A percentile compares a stretch with the other conserved stretches of the same genome.
Conservation (phyloP, 1,140 invertebrate genomes). For the Drosophila virilis region DNA sequence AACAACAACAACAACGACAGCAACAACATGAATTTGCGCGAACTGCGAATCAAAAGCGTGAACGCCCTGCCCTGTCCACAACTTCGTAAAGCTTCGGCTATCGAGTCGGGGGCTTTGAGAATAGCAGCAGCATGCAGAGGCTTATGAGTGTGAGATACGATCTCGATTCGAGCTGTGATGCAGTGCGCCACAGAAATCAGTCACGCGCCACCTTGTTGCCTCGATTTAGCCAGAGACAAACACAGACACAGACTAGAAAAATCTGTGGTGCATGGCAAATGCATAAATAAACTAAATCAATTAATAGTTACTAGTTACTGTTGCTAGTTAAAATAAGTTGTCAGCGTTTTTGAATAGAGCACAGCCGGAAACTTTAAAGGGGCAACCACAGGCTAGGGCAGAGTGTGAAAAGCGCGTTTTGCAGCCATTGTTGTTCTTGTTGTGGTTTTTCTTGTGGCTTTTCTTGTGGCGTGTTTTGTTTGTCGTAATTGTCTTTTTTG, state of each 20-base stretch:
- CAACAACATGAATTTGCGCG: not conserved
- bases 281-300: slow-evolving; percentile 9
- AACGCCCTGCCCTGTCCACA: slow-evolving; percentile 51
- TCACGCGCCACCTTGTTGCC: slow-evolving; percentile 45
- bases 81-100: slow-evolving; percentile 4
- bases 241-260: not conserved
- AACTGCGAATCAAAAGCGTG: slow-evolving; percentile 53
- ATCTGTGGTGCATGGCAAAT: slow-evolving; percentile 1
- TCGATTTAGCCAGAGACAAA: slow-evolving; percentile 1
- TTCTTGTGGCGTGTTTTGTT: not conserved
- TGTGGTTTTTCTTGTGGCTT: slow-evolving; percentile 8
- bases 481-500: slow-evolving; percentile 11
- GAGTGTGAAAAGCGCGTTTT: slow-evolving; percentile 15
- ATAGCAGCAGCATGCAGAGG: slow-evolving; percentile 41
- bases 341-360: not conserved
- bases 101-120: slow-evolving; percentile 40
- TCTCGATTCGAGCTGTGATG: slow-evolving; percentile 33
- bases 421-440: slow-evolving; percentile 29
- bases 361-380: not conserved
- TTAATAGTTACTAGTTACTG: not conserved
- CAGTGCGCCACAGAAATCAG: slow-evolving; percentile 53
- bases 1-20: slow-evolving; percentile 7
- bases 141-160: slow-evolving; percentile 40
- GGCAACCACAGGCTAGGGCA: not conserved
- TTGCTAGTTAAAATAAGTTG: slow-evolving; percentile 1